These are phyloP conservation scores for Australoheros scitulus DNA, from an alignment of 2,113 vertebrate genomes.

Conservation along the genomic window DNA sequence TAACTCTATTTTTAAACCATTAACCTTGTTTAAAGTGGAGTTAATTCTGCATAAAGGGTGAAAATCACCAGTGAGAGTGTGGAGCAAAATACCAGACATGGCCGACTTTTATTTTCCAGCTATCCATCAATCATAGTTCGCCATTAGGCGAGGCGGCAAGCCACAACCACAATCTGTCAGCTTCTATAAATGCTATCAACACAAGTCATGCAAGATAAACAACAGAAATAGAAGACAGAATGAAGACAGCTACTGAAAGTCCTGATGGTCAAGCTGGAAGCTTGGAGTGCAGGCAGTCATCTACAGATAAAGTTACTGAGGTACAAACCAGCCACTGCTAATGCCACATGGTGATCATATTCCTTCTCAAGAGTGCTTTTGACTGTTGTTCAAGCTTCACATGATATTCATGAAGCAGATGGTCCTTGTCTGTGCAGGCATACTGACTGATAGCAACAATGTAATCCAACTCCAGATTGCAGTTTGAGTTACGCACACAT, in stretches of 20 bases:
- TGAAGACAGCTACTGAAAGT: slow-evolving; percentile 4
- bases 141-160: slow-evolving; percentile 60
- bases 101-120: slow-evolving; percentile 6
- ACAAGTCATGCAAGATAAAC: slow-evolving; percentile 65
- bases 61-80: slow-evolving; percentile 11
- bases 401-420: slow-evolving; percentile 50
- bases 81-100: slow-evolving; percentile 22
- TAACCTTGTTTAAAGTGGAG: slow-evolving; percentile 33
- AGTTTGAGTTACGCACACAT: slow-evolving; percentile 18
- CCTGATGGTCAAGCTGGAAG: slow-evolving; percentile 10
- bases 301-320: not conserved
- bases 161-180: slow-evolving; percentile 67
- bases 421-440: slow-evolving; percentile 24
- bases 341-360: slow-evolving; percentile 27
- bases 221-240: slow-evolving; percentile 27
- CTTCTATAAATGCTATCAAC: slow-evolving; percentile 62
- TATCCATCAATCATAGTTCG: slow-evolving; percentile 65
- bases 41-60: slow-evolving; percentile 25
- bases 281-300: slow-evolving; percentile 17
- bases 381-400: slow-evolving; percentile 30
- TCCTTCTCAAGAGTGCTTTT: slow-evolving; percentile 19
- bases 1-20: slow-evolving; percentile 31
- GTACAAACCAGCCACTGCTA: slow-evolving; percentile 5
- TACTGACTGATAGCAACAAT: slow-evolving; percentile 11
- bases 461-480: slow-evolving; percentile 4